Base-by-base conservation (phyloP, 2,797 vertebrate species). In the Tachyglossus aculeatus region DNA sequence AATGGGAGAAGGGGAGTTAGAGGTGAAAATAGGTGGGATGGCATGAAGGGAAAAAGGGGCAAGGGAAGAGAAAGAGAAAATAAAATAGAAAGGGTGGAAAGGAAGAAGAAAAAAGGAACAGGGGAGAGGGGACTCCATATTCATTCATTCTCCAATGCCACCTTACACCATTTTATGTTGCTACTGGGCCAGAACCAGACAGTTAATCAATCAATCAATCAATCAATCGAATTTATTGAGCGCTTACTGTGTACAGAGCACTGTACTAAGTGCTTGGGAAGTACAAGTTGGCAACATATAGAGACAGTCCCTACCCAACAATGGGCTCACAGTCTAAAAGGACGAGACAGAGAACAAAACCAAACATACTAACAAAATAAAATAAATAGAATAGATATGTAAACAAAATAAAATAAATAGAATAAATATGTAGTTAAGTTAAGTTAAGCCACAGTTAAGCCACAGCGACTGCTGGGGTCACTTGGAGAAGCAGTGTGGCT, bases 151-250 rank as follows among this genome's bases (percentile, higher is more conserved):
- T 24, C 15, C 15, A 29, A 6, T 29, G 11, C 15, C 9, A 48
- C 7, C 15, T 48, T 48, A 45, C n/a, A n/a, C n/a, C n/a, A n/a
- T n/a, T n/a, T n/a, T n/a, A n/a, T n/a, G n/a, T n/a, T n/a, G n/a
- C n/a, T n/a, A n/a, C n/a, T n/a, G n/a, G n/a, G n/a, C n/a, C 9
- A 27, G 14, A 9, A 47, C 14, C 5, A 48, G 31, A 18, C 19
- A 16, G 25, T n/a, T n/a, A n/a, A n/a, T 41, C 6, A 41, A 41
- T 21, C 21, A n/a, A 41, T 41, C 10, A 40, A 41, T 39, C 10
- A 40, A 40, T 21, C 40, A n/a, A 39, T 9, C 25, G 48, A 43
- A 44, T 62, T 67, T 61, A 50, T 59, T 65, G 67, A 57, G 34
- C n/a, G 43, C 38, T 40, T 59, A 39, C 24, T 59, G 29, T 10